Conservation (phyloP, 2,888 invertebrate genomes). For the Tiliacea aurago region DNA sequence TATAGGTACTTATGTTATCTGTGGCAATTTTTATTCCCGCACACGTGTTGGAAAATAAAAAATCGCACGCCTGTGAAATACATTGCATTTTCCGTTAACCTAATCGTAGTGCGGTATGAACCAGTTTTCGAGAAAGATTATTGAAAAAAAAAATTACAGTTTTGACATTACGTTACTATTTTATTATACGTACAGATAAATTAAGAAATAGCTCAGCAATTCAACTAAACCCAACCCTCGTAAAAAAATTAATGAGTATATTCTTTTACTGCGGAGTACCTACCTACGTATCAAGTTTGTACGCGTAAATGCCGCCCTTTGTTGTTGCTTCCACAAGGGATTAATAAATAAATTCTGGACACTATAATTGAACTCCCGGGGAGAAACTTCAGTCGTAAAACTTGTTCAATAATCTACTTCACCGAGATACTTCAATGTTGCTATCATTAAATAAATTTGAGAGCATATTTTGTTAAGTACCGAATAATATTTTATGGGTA, state of each 20-base stretch:
- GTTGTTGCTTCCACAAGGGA: constrained; percentile 22
- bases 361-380: constrained; percentile 58
- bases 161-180: no score
- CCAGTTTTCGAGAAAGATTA: no score
- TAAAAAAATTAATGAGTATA: background rate
- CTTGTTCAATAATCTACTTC: constrained; percentile 57
- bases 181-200: background rate
- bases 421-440: constrained; percentile 41
- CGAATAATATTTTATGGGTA: constrained; percentile 21
- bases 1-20: no score
- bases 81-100: no score
- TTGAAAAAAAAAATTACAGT: no score
- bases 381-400: constrained; percentile 51
- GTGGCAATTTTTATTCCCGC: no score
- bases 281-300: constrained; percentile 21
- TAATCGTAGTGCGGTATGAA: no score
- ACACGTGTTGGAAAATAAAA: no score
- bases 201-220: background rate
- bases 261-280: background rate
- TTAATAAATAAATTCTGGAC: constrained; percentile 57
- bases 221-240: background rate
- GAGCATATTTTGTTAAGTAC: constrained; percentile 35
- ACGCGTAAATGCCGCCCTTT: constrained; percentile 19
- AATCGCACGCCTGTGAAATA: no score
- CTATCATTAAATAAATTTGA: constrained; percentile 47